These are phyloP conservation scores for Tachystola acroxantha DNA, from an alignment of 2,888 invertebrate genomes.

Conservation along the genomic window DNA sequence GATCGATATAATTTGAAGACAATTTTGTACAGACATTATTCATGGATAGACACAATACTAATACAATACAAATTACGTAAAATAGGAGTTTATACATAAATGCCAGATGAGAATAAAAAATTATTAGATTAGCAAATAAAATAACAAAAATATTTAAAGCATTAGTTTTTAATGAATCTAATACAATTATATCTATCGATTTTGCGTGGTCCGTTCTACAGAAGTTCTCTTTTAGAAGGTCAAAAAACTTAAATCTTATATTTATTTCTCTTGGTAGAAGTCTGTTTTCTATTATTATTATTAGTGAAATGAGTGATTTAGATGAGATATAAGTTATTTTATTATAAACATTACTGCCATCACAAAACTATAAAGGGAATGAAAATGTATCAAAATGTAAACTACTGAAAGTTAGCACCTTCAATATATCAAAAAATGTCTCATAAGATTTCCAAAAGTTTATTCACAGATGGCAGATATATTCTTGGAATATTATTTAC, in stretches of 20 bases:
- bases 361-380: not conserved
- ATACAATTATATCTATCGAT: constrained; percentile 3
- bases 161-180: not conserved
- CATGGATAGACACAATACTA: not conserved
- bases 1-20: constrained; percentile 20
- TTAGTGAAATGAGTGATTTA: not conserved
- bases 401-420: constrained; percentile 22
- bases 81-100: constrained; percentile 37
- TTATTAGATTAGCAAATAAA: constrained; percentile 25
- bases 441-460: not conserved
- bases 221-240: not conserved
- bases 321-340: constrained; percentile 9
- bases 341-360: constrained; percentile 11
- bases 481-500: not conserved
- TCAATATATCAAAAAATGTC: not conserved
- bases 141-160: constrained; percentile 19
- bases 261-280: not conserved
- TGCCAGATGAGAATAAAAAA: constrained; percentile 33
- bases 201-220: constrained; percentile 2
- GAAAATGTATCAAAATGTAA: not conserved
- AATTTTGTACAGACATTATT: not conserved
- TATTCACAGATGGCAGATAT: not conserved
- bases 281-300: not conserved
- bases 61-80: not conserved
- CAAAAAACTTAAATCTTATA: not conserved